Conservation (phyloP, 2,888 invertebrate species). For the Stenodema calcarata region DNA sequence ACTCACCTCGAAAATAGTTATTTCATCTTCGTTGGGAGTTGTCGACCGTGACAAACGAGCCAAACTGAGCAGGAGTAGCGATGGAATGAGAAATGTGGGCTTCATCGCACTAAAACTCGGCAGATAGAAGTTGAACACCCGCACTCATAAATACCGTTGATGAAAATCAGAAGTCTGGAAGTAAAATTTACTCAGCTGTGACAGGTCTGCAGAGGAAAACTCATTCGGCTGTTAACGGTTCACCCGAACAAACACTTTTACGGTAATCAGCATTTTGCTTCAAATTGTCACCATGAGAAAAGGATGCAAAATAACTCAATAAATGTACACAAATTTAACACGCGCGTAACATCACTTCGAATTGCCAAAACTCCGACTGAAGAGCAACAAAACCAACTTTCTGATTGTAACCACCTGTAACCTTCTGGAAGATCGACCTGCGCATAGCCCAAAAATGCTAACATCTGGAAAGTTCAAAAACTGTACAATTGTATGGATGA, state of each 20-base stretch:
- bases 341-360: neutral
- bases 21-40: slow-evolving; percentile 24
- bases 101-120: neutral
- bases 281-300: neutral
- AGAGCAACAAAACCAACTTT: neutral
- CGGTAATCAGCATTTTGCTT: neutral
- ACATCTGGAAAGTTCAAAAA: neutral
- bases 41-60: neutral
- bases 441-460: neutral
- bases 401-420: neutral
- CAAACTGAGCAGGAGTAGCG: neutral
- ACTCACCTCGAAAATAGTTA: slow-evolving; percentile 18
- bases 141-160: neutral
- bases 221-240: neutral
- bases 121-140: neutral
- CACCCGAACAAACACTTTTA: neutral
- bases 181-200: neutral
- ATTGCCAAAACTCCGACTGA: neutral
- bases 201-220: neutral
- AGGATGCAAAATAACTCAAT: neutral
- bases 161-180: too few species aligned
- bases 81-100: neutral
- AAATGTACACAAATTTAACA: neutral
- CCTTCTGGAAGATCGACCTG: neutral
- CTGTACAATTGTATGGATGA: too few species aligned